Evolutionary conservation across 1,140 invertebrate species (phyloP).

Genomic region (Drosophila fuyamai): DNA sequence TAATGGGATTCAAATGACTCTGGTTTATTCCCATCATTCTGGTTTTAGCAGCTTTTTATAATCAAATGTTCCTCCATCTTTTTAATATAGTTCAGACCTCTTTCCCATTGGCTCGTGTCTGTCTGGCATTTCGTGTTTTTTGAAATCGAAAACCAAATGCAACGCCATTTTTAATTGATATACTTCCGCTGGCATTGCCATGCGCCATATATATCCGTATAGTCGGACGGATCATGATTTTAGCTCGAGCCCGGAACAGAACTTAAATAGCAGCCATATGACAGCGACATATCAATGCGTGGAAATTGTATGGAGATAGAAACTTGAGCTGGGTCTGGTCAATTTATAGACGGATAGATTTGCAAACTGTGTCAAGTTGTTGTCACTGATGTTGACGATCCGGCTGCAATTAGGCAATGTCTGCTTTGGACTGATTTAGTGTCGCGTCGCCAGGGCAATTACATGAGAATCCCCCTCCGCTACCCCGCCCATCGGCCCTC

Average conservation of each 20-base stretch:
- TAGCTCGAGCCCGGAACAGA: conserved; percentile 49
- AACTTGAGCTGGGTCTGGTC: conserved; percentile 44
- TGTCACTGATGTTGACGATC: conserved; percentile 48
- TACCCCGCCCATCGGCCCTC: neutral
- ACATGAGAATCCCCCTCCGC: conserved; percentile 56
- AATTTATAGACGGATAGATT: conserved; percentile 38
- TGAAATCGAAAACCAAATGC: conserved; percentile 70
- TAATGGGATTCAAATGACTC: too few relatives aligned
- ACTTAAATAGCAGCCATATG: conserved; percentile 18
- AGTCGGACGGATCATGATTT: conserved; percentile 55
- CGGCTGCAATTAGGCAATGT: conserved; percentile 67
- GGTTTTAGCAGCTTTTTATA: too few relatives aligned
- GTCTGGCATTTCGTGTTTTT: conserved; percentile 14
- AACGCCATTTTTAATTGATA: conserved; percentile 76
- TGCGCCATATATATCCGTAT: conserved; percentile 18
- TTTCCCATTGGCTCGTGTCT: conserved; percentile 57
- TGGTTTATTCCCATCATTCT: too few relatives aligned
- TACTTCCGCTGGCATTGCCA: conserved; percentile 59
- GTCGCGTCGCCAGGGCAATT: conserved; percentile 73
- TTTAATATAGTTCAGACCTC: neutral
- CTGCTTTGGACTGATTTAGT: conserved; percentile 79
- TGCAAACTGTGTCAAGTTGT: conserved; percentile 78
- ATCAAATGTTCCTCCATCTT: neutral
- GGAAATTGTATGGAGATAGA: conserved; percentile 23
- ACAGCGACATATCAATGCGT: conserved; percentile 19